Evolutionary conservation across 2,113 vertebrate species (phyloP), one percentile per base, ranked within the genome.

Genomic region (Crotalus viridis): DNA sequence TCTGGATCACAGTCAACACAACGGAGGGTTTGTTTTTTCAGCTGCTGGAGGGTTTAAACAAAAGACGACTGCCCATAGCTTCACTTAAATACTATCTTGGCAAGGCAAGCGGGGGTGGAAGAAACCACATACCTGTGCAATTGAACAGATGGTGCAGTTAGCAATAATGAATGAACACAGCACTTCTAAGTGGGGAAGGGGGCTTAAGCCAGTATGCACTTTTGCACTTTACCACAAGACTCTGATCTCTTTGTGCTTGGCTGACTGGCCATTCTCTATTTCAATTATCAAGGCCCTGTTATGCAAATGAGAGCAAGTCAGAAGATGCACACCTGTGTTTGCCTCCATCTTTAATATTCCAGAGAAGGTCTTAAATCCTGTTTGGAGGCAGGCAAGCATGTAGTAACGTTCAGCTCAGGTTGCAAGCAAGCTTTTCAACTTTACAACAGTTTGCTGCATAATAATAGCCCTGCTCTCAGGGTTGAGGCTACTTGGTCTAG

Each of bases 291-390:
- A 92, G 91, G 93, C 94, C 89, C 95, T 95, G 95, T 96, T 97
- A 97, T 97, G 96, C 97, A 97, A 97, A 98, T 96, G 81, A 94
- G 91, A 90, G 57, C 92, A 94, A 97, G 94, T 95, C 95, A 97
- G 95, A 96, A 97, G 94, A 95, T 85, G 91, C 86, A 94, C 98
- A 98, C 97, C 97, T 97, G 97, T 95, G 94, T 95, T 96, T 96
- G 95, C 91, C 94, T 95, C 91, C 52, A 93, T 91, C 95, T 95
- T 96, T 96, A 97, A 96, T 97, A 96, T 94, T 95, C 94, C 95
- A 96, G 94, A 95, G 88, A 94, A 97, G 85, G 93, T 89, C 94
- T 91, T 69, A 94, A 96, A 96, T 93, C 95, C 95, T 95, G 17
- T 93, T 96, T 91, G 90, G 91, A 13, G 89, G 90, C 56, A 96